These are phyloP conservation scores for Caenorhabditis sulstoni DNA, from an alignment of 2,888 invertebrate species.

Conservation along the genomic window DNA sequence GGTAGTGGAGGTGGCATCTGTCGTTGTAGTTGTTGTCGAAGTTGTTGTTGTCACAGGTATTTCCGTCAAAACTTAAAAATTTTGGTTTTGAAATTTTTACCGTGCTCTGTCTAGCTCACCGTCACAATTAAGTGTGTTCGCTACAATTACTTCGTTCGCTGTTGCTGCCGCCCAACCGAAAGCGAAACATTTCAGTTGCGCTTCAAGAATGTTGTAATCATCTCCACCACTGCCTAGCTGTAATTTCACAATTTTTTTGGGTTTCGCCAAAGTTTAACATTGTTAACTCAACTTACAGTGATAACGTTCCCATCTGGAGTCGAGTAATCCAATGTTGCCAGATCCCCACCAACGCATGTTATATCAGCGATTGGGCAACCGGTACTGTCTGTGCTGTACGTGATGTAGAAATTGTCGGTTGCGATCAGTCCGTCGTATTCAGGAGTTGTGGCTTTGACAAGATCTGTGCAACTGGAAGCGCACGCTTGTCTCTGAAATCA, in stretches of 20 bases:
- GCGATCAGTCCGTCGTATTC: conserved; percentile 41
- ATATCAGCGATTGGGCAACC: conserved; percentile 38
- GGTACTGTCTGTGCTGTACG: conserved; percentile 35
- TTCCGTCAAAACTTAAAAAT: conserved; percentile 34
- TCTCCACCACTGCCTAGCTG: conserved; percentile 37
- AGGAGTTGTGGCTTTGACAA: conserved; percentile 38
- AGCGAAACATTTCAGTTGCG: conserved; percentile 49
- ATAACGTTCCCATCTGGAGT: conserved; percentile 9
- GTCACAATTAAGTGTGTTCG: conserved; percentile 42
- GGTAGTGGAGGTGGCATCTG: background rate
- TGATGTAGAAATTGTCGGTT: conserved; percentile 53
- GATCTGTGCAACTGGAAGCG: conserved; percentile 26
- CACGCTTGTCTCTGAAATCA: conserved; percentile 52
- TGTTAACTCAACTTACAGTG: conserved; percentile 16
- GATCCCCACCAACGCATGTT: conserved; percentile 51
- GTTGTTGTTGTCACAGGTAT: conserved; percentile 36
- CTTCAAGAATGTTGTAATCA: conserved; percentile 47
- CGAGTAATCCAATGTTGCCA: conserved; percentile 37
- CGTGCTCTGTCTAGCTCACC: conserved; percentile 14
- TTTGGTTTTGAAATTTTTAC: background rate
- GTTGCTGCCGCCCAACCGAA: conserved; percentile 46
- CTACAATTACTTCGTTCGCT: conserved; percentile 16
- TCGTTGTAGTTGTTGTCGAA: background rate
- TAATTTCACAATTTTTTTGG: background rate
- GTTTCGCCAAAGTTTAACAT: no score